Conservation (phyloP, 2,113 vertebrate species). For the Pongo pygmaeus region DNA sequence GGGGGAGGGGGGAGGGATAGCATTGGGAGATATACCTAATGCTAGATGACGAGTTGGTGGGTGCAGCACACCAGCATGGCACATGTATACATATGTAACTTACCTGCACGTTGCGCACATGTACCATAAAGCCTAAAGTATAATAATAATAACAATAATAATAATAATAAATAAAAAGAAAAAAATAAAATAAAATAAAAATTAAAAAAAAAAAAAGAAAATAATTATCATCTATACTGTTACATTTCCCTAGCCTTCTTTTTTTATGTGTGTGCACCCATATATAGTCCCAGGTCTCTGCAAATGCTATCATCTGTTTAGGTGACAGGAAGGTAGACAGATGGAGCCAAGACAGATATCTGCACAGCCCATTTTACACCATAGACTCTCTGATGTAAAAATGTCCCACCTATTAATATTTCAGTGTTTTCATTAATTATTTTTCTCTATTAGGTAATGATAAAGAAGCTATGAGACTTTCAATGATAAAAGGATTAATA, state of each 20-base stretch:
- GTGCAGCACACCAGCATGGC: no score
- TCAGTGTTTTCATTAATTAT: neutral
- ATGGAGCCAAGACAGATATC: neutral
- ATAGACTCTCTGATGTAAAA: neutral
- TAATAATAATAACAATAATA: no score
- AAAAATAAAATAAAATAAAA: no score
- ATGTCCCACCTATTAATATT: neutral
- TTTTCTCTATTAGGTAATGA: slow-evolving; percentile 11
- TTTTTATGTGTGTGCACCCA: neutral
- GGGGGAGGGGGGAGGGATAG: no score
- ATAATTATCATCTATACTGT: neutral
- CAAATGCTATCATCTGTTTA: neutral
- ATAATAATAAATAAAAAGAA: no score
- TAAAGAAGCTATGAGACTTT: neutral
- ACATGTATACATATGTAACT: no score
- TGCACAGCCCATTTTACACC: neutral
- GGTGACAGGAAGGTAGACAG: neutral
- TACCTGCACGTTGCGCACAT: no score
- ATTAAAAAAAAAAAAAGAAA: neutral
- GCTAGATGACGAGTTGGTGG: no score
- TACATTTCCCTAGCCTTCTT: neutral
- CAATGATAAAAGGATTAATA: neutral
- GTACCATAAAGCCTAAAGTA: no score
- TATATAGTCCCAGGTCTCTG: neutral
- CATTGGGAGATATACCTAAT: no score